Evolutionary conservation across 2,888 invertebrate genomes (phyloP).

Genomic region (Cylindroiulus punctatus): DNA sequence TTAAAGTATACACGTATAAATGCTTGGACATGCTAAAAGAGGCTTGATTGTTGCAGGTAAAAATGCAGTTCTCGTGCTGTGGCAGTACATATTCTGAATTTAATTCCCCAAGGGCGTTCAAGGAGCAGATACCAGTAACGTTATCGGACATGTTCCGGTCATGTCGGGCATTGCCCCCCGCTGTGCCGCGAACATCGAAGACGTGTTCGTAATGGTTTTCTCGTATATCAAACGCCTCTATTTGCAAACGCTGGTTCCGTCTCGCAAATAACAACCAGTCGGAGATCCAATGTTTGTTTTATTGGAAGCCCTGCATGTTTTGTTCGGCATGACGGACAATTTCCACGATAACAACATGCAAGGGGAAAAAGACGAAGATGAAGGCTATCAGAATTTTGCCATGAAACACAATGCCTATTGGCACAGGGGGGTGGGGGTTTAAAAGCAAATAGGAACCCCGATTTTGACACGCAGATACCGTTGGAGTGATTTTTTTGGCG

Average conservation of each 20-base stretch:
- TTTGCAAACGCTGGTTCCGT: neutral
- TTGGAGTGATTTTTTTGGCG: neutral
- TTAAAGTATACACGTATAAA: too few relatives aligned
- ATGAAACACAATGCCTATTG: neutral
- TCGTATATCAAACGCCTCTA: neutral
- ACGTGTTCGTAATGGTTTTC: neutral
- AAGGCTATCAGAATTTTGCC: neutral
- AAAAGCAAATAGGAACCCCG: neutral
- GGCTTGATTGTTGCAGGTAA: too few relatives aligned
- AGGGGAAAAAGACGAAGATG: neutral
- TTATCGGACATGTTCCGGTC: neutral
- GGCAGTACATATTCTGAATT: too few relatives aligned
- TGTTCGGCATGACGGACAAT: neutral
- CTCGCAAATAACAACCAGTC: neutral
- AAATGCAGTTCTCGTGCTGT: too few relatives aligned
- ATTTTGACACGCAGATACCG: neutral
- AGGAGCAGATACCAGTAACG: neutral
- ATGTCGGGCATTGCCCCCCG: neutral
- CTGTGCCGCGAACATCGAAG: too few relatives aligned
- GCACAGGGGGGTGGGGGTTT: neutral
- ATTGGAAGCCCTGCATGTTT: neutral
- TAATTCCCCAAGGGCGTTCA: too few relatives aligned
- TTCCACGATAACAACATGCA: neutral
- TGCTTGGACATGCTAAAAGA: too few relatives aligned
- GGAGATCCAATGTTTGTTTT: neutral